Percentiles rank a stretch among this genome's conserved stretches.
These are phyloP conservation scores for Acanthosoma haemorrhoidale DNA, from an alignment of 2,888 invertebrate genomes.

Conservation along the genomic window DNA sequence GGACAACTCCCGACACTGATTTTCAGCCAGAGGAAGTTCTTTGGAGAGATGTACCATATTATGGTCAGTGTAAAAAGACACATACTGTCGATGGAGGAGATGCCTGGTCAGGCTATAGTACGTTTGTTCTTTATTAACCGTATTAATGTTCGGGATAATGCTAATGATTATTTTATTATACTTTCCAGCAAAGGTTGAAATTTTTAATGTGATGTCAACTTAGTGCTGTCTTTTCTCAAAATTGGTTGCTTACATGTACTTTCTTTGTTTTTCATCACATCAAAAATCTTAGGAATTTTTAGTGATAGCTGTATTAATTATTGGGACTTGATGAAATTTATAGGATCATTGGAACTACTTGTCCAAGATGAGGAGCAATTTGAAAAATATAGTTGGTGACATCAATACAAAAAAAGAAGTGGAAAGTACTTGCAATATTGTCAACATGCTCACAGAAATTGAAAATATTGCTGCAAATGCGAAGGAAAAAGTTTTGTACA, in stretches of 20 bases:
- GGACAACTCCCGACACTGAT: constrained; percentile 16
- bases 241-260: too few relatives aligned
- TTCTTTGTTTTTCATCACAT: too few relatives aligned
- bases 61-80: constrained; percentile 15
- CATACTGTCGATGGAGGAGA: constrained; percentile 7
- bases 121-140: too few relatives aligned
- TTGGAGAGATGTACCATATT: constrained; percentile 20
- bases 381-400: not conserved
- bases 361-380: constrained; percentile 3
- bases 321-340: too few relatives aligned
- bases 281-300: too few relatives aligned
- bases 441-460: not conserved
- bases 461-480: constrained; percentile 11
- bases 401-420: not conserved
- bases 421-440: not conserved
- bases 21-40: constrained; percentile 11
- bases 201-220: too few relatives aligned
- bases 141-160: too few relatives aligned
- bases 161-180: too few relatives aligned
- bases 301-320: too few relatives aligned
- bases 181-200: too few relatives aligned
- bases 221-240: too few relatives aligned
- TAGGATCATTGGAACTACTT: constrained; percentile 3
- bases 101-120: not conserved
- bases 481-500: not conserved